A percentile compares a stretch with the other conserved stretches of the same genome.
Evolutionary conservation across 2,113 vertebrate species (phyloP).

Genomic region (Antigone vipio): DNA sequence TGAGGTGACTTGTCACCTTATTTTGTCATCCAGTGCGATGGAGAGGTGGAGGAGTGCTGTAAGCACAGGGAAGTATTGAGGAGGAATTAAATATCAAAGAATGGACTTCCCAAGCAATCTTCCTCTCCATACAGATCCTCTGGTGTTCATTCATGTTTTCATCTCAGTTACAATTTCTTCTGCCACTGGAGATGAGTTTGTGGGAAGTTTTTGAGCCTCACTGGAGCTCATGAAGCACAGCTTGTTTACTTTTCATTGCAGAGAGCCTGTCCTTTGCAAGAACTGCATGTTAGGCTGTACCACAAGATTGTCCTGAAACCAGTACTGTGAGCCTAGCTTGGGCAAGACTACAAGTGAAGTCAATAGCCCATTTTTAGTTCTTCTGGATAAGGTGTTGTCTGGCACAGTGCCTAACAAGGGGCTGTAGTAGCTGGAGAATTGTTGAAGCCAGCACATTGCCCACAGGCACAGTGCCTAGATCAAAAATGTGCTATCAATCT

Average conservation of each 20-base stretch:
- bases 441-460: not conserved
- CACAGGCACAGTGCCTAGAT: not conserved
- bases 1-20: not conserved
- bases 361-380: not conserved
- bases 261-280: not conserved
- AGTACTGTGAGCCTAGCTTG: not conserved
- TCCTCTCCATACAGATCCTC: not conserved
- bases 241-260: not conserved
- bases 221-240: not conserved
- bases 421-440: not conserved
- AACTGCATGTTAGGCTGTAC: not conserved
- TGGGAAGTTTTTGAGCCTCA: not conserved
- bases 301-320: not conserved
- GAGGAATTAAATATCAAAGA: not conserved
- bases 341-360: not conserved
- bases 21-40: not conserved
- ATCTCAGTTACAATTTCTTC: not conserved
- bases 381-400: not conserved
- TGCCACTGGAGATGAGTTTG: not conserved
- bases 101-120: not conserved
- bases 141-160: not conserved
- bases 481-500: not conserved
- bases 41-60: not conserved
- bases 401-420: not conserved
- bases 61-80: not conserved